Conservation (phyloP, 2,888 invertebrate species). For the Thecophora atra region DNA sequence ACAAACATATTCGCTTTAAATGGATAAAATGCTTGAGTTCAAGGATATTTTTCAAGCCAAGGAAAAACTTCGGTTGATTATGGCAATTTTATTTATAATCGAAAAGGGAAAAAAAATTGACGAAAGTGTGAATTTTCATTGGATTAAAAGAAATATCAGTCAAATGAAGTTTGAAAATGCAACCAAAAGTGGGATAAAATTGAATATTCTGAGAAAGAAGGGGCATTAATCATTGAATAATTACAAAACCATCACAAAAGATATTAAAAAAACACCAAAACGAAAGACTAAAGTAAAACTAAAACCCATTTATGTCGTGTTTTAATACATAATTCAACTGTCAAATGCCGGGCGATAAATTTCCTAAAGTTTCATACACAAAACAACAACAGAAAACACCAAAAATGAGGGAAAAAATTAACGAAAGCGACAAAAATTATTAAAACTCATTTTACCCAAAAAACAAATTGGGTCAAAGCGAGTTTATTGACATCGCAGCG, state of each 20-base stretch:
- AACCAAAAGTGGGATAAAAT: background rate
- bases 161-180: background rate
- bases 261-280: background rate
- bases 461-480: constrained; percentile 22
- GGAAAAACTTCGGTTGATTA: too few species aligned
- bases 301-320: background rate
- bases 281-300: background rate
- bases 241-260: background rate
- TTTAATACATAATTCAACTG: background rate
- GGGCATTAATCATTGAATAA: constrained; percentile 16
- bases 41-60: too few species aligned
- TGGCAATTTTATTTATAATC: too few species aligned
- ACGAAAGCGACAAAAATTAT: background rate
- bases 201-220: background rate
- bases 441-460: constrained; percentile 18
- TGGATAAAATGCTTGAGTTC: too few species aligned
- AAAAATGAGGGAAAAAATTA: background rate
- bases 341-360: constrained; percentile 13
- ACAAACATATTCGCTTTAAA: too few species aligned
- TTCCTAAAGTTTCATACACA: background rate
- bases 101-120: too few species aligned
- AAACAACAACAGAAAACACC: background rate
- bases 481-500: constrained; percentile 22
- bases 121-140: too few species aligned
- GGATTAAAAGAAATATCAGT: too few species aligned